These are phyloP conservation scores for Sicus ferrugineus DNA, from an alignment of 2,888 invertebrate species.

Conservation along the genomic window DNA sequence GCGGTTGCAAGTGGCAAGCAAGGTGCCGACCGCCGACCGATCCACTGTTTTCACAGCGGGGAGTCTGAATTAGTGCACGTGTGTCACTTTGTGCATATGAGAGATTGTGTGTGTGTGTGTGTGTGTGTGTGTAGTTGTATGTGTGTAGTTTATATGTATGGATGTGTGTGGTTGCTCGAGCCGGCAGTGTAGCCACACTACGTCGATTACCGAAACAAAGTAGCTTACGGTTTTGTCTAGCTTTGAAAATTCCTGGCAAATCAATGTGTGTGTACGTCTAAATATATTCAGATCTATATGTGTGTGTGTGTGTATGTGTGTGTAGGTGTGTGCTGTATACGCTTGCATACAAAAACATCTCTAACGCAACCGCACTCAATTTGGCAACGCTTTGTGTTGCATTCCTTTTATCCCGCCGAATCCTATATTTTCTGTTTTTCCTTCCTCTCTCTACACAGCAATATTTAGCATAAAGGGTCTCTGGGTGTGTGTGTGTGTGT, in stretches of 20 bases:
- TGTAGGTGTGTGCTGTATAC: not conserved
- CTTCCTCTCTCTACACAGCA: not conserved
- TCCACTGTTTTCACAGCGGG: not conserved
- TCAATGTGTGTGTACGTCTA: not conserved
- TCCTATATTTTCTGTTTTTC: not conserved
- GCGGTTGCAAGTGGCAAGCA: too few relatives aligned
- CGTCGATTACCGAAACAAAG: not conserved
- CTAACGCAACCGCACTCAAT: slow-evolving; percentile 11
- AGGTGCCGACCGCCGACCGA: too few relatives aligned
- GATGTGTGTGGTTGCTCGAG: not conserved
- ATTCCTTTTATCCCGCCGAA: slow-evolving; percentile 2
- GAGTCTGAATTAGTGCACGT: not conserved
- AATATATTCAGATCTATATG: not conserved
- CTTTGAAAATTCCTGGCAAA: not conserved
- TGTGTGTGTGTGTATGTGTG: not conserved
- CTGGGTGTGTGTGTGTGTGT: too few relatives aligned
- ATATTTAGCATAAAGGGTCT: not conserved
- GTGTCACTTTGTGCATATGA: not conserved
- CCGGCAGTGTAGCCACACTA: not conserved
- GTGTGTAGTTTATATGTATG: not conserved
- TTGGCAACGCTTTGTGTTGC: slow-evolving; percentile 1
- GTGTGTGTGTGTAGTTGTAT: too few relatives aligned
- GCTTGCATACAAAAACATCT: not conserved
- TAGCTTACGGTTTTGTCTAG: not conserved
- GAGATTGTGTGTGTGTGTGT: not conserved